Percentiles rank a stretch among this genome's conserved stretches.
Evolutionary conservation across 2,797 vertebrate genomes (phyloP).

Genomic region (Melanotaenia pygmaea): DNA sequence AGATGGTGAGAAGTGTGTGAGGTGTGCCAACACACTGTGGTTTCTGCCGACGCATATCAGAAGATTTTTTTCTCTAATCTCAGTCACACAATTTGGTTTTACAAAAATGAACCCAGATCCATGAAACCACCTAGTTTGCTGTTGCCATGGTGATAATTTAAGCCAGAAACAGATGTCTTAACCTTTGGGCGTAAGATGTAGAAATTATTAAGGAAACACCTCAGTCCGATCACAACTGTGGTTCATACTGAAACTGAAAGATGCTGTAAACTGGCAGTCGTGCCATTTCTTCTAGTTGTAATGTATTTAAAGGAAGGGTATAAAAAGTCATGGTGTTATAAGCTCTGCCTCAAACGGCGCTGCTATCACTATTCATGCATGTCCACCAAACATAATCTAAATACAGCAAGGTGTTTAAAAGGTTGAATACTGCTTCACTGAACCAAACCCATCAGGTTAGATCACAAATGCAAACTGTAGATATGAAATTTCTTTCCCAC

Average conservation of each 20-base stretch:
- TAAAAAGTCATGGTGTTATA: neutral
- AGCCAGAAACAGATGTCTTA: neutral
- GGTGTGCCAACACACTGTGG: conserved; percentile 3
- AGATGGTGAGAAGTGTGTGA: conserved; percentile 7
- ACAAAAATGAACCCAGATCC: neutral
- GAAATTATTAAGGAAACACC: no score
- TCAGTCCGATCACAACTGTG: neutral
- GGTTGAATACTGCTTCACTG: no score
- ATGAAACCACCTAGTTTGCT: neutral
- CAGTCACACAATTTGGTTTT: conserved; percentile 5
- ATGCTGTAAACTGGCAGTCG: neutral
- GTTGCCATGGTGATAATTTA: neutral
- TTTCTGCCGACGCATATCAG: neutral
- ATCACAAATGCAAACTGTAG: no score
- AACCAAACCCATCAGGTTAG: no score
- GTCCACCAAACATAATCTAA: neutral
- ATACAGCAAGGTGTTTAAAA: no score
- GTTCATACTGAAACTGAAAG: neutral
- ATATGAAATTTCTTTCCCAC: no score
- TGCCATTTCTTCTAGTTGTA: neutral
- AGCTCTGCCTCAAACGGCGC: neutral
- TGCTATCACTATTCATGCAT: neutral
- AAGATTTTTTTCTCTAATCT: conserved; percentile 5
- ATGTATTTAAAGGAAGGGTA: neutral
- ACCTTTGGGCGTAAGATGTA: neutral